Conservation (phyloP, 1,140 invertebrate species). For the Lordiphosa collinella region DNA sequence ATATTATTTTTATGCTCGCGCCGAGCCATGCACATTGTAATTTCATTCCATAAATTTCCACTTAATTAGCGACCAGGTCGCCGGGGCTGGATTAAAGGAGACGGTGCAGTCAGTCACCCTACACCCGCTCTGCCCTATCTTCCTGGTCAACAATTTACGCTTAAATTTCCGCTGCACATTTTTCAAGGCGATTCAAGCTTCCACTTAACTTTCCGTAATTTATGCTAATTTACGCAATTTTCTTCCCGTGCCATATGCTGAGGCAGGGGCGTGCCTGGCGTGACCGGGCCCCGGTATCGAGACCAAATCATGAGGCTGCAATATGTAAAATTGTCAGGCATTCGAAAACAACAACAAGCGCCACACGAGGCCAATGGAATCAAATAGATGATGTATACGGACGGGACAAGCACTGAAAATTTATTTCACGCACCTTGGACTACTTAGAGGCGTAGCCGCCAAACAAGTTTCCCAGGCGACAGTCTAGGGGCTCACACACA, state of each 20-base stretch:
- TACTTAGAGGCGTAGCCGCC: constrained; percentile 63
- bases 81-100: background rate
- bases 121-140: constrained; percentile 12
- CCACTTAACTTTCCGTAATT: constrained; percentile 64
- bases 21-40: constrained; percentile 48
- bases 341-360: constrained; percentile 22
- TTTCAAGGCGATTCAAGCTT: constrained; percentile 71
- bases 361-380: constrained; percentile 48
- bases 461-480: constrained; percentile 55
- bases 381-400: constrained; percentile 23
- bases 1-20: constrained; percentile 65
- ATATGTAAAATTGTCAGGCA: constrained; percentile 37
- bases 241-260: constrained; percentile 5
- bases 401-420: constrained; percentile 33
- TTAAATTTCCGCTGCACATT: constrained; percentile 75
- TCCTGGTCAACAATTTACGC: constrained; percentile 67
- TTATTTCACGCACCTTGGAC: constrained; percentile 76
- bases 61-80: constrained; percentile 61
- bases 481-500: constrained; percentile 29
- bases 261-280: constrained; percentile 14
- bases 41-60: constrained; percentile 75
- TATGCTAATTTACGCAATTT: constrained; percentile 75
- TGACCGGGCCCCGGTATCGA: constrained; percentile 23
- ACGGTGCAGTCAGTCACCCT: no score
- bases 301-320: constrained; percentile 36